phyloP scores from a whole-genome alignment of 2,888 invertebrate genomes.

The Drosophila limbata region DNA sequence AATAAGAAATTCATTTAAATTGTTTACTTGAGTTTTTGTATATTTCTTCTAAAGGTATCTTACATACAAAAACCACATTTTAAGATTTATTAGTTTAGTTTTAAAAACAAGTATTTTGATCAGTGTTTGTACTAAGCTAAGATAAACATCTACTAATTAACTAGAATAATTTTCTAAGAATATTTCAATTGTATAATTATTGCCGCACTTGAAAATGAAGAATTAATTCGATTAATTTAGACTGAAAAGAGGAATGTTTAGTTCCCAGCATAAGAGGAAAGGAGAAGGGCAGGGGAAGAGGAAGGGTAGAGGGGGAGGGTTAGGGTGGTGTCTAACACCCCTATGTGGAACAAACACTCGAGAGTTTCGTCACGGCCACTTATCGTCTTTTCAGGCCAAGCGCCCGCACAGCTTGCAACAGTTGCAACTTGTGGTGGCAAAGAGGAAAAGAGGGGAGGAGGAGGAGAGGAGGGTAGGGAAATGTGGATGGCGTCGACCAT shows the following conservation, averaged over 20 bases:
- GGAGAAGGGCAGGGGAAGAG: neutral
- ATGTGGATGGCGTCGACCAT: slow-evolving; percentile 54
- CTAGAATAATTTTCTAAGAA: too few species aligned
- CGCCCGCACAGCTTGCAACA: slow-evolving; percentile 59
- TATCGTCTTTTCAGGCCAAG: slow-evolving; percentile 20
- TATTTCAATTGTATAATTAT: neutral
- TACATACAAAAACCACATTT: too few species aligned
- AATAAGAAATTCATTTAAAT: too few species aligned
- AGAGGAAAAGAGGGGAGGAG: neutral
- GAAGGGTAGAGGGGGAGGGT: neutral
- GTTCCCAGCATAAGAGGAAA: neutral
- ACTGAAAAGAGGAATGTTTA: neutral
- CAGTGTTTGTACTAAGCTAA: too few species aligned
- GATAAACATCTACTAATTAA: too few species aligned
- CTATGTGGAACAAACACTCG: slow-evolving; percentile 34
- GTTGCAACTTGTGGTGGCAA: slow-evolving; percentile 19
- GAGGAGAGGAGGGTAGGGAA: neutral
- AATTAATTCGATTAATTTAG: neutral
- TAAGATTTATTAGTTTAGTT: too few species aligned
- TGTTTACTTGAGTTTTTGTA: too few species aligned
- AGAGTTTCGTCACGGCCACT: slow-evolving; percentile 53
- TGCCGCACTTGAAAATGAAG: neutral
- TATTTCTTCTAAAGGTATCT: too few species aligned
- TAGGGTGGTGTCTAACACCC: slow-evolving; percentile 17
- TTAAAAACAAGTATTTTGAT: too few species aligned